A percentile compares a stretch with the other conserved stretches of the same genome.
These are phyloP conservation scores for western clawed frog (Xenopus tropicalis) DNA, from an alignment of 2,113 vertebrate species.

Conservation along the genomic window DNA sequence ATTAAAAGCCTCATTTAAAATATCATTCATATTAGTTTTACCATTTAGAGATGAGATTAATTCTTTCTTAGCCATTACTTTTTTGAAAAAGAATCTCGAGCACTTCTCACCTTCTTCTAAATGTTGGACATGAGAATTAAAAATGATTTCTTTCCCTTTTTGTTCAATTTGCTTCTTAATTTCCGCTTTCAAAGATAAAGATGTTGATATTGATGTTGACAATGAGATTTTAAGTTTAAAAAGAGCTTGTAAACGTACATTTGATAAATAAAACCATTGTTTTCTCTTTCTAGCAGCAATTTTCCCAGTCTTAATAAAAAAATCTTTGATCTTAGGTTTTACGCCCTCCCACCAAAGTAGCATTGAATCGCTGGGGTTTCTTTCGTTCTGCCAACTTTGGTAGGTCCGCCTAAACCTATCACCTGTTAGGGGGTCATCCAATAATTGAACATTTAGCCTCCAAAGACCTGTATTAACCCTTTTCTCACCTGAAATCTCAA, in stretches of 20 bases:
- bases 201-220: not conserved
- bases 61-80: too few relatives aligned
- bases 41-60: too few relatives aligned
- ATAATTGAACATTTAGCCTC: too few relatives aligned
- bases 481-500: too few relatives aligned
- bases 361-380: not conserved
- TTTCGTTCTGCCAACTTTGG: too few relatives aligned
- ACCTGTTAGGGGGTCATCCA: too few relatives aligned
- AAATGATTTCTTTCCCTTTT: not conserved
- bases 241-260: too few relatives aligned
- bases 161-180: not conserved
- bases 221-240: not conserved
- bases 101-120: slow-evolving; percentile 4
- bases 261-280: too few relatives aligned
- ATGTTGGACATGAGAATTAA: not conserved
- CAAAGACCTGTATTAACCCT: too few relatives aligned
- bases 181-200: not conserved
- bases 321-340: not conserved
- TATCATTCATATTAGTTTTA: too few relatives aligned
- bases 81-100: slow-evolving; percentile 17
- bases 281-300: not conserved
- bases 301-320: not conserved
- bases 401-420: too few relatives aligned
- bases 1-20: too few relatives aligned
- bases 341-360: not conserved